Percentiles rank a stretch among this genome's conserved stretches.
phyloP scores from a whole-genome alignment of 2,888 invertebrate genomes.

The Lymantria dispar region DNA sequence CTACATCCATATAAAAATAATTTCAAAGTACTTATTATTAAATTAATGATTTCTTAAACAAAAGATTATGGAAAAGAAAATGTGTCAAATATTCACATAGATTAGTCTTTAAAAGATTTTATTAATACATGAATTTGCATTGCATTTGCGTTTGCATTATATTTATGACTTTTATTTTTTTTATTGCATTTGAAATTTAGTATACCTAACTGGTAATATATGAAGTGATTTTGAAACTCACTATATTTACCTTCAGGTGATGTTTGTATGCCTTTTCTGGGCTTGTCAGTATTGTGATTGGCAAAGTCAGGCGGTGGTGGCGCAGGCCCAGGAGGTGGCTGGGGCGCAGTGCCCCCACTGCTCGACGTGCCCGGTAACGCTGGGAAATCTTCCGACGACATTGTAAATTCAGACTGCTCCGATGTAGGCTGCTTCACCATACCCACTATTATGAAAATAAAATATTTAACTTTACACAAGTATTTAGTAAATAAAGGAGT shows the following conservation, averaged over 20 bases:
- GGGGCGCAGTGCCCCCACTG: slow-evolving; percentile 64
- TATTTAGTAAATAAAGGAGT: too few relatives aligned
- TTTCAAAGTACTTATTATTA: too few relatives aligned
- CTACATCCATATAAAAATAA: not conserved
- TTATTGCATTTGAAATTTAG: too few relatives aligned
- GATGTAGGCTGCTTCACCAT: slow-evolving; percentile 97
- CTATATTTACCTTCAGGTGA: slow-evolving; percentile 90
- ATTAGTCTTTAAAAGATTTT: too few relatives aligned
- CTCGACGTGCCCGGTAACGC: slow-evolving; percentile 97
- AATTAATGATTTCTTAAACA: too few relatives aligned
- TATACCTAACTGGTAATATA: not conserved
- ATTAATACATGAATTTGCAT: too few relatives aligned
- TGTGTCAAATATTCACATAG: too few relatives aligned
- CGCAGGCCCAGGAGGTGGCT: slow-evolving; percentile 38
- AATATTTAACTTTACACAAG: too few relatives aligned
- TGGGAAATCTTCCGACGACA: slow-evolving; percentile 99
- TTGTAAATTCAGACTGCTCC: slow-evolving; percentile 96
- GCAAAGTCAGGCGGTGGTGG: slow-evolving; percentile 43
- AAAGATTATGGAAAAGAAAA: too few relatives aligned
- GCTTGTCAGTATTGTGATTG: slow-evolving; percentile 71
- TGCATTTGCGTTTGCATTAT: too few relatives aligned
- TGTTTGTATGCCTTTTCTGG: slow-evolving; percentile 95
- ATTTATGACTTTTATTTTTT: too few relatives aligned
- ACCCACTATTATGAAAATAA: slow-evolving; percentile 84
- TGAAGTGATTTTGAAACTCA: too few relatives aligned